Conservation (phyloP, 2,888 invertebrate species). For the Leptopterna dolabrata region DNA sequence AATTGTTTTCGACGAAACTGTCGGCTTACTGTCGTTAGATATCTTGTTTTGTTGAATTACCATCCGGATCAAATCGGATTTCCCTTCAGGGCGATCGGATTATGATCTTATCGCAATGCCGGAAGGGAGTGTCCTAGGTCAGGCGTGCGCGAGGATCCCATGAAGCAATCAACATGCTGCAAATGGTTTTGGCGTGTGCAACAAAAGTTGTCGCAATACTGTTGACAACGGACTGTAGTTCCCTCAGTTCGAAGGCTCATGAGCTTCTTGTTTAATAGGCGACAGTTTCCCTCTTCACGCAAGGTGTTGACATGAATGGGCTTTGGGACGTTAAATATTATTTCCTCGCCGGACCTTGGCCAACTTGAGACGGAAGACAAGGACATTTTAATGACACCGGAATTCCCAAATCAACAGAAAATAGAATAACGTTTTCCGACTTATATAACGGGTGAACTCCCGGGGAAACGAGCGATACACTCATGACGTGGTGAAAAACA, state of each 20-base stretch:
- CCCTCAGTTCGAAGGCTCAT: not conserved
- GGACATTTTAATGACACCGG: not conserved
- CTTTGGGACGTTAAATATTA: not conserved
- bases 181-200: constrained; percentile 9
- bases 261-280: not conserved
- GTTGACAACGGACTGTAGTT: constrained; percentile 24
- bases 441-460: not conserved
- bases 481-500: not conserved
- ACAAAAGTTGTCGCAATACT: not conserved
- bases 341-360: constrained; percentile 26
- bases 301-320: constrained; percentile 32
- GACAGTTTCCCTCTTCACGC: constrained; percentile 6
- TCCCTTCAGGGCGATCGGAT: not conserved
- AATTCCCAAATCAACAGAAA: not conserved
- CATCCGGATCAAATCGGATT: not conserved
- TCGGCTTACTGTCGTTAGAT: no score
- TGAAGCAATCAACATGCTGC: not conserved
- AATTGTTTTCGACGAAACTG: no score
- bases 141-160: not conserved
- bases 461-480: not conserved
- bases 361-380: not conserved
- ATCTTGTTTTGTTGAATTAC: not conserved
- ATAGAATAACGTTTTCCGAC: not conserved
- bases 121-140: not conserved
- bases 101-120: not conserved